Conservation (phyloP, 2,113 vertebrate genomes). For the Anhinga anhinga region DNA sequence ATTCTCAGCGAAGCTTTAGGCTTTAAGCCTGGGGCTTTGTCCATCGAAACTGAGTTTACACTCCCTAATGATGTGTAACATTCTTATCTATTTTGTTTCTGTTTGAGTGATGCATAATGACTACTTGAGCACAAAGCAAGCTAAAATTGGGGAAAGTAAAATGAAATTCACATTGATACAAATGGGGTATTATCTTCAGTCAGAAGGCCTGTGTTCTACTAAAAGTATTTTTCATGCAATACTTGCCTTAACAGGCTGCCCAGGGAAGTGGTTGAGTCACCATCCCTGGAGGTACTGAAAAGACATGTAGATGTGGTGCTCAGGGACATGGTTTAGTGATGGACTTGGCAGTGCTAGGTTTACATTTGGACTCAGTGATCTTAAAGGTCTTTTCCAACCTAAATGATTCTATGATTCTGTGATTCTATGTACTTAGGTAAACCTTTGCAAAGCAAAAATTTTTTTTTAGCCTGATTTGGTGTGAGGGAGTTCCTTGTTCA, state of each 20-base stretch:
- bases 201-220: neutral
- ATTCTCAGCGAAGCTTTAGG: neutral
- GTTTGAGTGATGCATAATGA: neutral
- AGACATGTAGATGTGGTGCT: neutral
- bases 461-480: neutral
- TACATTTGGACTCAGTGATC: neutral
- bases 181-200: neutral
- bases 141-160: neutral
- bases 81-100: neutral
- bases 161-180: neutral
- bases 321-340: neutral
- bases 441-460: conserved; percentile 2
- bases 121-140: neutral
- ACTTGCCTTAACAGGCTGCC: neutral
- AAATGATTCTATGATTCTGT: neutral
- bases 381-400: neutral
- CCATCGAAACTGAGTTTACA: neutral
- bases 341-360: neutral
- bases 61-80: neutral
- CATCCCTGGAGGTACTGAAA: neutral
- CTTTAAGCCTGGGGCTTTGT: neutral
- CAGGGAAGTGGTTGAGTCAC: neutral
- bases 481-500: neutral
- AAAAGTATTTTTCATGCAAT: neutral
- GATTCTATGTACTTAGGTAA: neutral